These are phyloP conservation scores for Drusus annulatus DNA, from an alignment of 1,140 invertebrate genomes.

Conservation along the genomic window DNA sequence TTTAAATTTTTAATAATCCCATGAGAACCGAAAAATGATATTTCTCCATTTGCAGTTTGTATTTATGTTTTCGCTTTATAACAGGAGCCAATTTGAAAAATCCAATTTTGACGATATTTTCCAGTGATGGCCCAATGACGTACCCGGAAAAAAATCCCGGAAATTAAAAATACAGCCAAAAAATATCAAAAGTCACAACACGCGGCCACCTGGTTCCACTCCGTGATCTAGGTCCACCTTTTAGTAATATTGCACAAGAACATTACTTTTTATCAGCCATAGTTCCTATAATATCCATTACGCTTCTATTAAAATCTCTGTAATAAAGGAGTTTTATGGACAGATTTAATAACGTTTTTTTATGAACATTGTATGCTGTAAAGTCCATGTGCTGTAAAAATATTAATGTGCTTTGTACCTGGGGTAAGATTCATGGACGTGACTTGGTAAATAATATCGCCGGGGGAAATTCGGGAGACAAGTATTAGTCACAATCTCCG, in stretches of 20 bases:
- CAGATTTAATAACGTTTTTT: constrained; percentile 16
- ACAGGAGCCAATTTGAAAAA: background rate
- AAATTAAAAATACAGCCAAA: constrained; percentile 19
- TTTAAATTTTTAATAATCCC: background rate
- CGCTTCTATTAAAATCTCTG: constrained; percentile 36
- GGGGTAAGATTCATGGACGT: background rate
- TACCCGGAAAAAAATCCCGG: constrained; percentile 3
- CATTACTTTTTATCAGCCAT: constrained; percentile 24
- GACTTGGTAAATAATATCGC: constrained; percentile 7
- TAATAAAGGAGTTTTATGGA: constrained; percentile 20
- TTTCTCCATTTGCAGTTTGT: background rate
- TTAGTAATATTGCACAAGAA: constrained; percentile 13
- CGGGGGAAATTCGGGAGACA: background rate
- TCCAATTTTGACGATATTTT: background rate
- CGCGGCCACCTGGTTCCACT: background rate
- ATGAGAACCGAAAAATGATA: background rate
- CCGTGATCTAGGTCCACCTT: constrained; percentile 2
- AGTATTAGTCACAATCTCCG: no score
- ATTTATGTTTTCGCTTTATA: no score
- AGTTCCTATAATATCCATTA: constrained; percentile 15
- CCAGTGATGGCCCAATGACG: background rate
- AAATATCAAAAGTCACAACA: constrained; percentile 19
- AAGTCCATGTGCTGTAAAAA: constrained; percentile 22
- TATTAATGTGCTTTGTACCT: constrained; percentile 18
- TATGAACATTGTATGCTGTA: constrained; percentile 24